Evolutionary conservation across 2,113 vertebrate species (phyloP), one percentile per base, ranked within the genome.

Genomic region (Lophius piscatorius): DNA sequence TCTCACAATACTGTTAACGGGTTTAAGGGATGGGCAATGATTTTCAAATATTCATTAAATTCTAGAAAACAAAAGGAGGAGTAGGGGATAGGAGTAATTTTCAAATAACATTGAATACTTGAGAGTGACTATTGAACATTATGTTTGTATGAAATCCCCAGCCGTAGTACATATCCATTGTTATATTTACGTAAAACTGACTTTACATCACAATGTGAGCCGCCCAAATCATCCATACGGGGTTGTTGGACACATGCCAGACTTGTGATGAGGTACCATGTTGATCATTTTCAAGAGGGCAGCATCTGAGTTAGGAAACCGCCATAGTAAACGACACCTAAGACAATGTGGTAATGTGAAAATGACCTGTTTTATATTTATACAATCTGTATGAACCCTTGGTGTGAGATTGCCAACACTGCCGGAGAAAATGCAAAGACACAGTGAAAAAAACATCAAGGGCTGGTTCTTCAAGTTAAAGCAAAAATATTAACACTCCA

Each of bases 401-500:
- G 23, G 65, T 77, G 29, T 52, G 54, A 60, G 35, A 77, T 69
- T 51, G 64, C 50, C 55, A 28, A 49, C 22, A 42, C 35, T 12
- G 55, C 16, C 33, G 57, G 66, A 74, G 68, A 68, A 72, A 74
- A 60, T 78, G 35, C 8, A 24, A 38, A 41, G 47, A 72, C 61
- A 51, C 20, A 35, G 39, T 21, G 26, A 4, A 54, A 58, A 49
- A 38, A 60, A 61, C 21, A 64, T 35, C 5, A 50, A 70, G 41
- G 36, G 16, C 39, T 3, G 33, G 36, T 26, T 51, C 58, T 42
- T 61, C 46, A 23, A 57, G 35, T 63, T 39, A 20, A 55, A 29
- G n/a, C 35, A 26, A 42, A 69, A 63, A 72, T 60, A 57, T 56
- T 41, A 47, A 24, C 48, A 24, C 29, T 49, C 35, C 14, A 13